Evolutionary conservation across 2,113 vertebrate species (phyloP), one percentile per base, ranked within the genome.

Genomic region (Pyrgilauda ruficollis): DNA sequence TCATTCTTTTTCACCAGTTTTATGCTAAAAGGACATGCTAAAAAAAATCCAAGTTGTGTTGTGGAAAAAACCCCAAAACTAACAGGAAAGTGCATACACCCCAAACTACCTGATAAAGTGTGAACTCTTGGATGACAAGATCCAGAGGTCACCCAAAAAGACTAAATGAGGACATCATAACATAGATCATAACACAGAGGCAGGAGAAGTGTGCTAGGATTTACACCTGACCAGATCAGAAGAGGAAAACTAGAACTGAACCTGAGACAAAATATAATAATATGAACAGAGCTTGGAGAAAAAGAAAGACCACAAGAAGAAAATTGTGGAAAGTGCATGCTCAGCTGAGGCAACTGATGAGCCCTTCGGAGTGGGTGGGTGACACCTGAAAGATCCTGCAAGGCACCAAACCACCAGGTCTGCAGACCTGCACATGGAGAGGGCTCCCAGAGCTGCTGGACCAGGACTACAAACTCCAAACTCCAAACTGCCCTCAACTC

Each of bases 61-160:
- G 22, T 7, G 31, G 10, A 53, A 59, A 59, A n/a, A 3, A 0
- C 1, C 15, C 17, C 31, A 13, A 52, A 78, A n/a, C 7, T 47
- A 59, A 5, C 13, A 66, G 21, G 17, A 88, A 67, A 41, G 4
- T 10, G 9, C 9, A 37, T 9, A 37, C 2, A 37, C 2, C 4
- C 4, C 21, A 35, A 85, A 67, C 9, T 13, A 43, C 10, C 5
- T 49, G 4, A 5, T 35, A 24, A 82, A 46, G 8, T 37, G 19
- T 52, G 28, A 74, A 11, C 12, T 62, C 37, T 58, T 17, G 6
- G 6, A 53, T 53, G 7, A 27, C 9, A 50, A 64, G 35, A 84
- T n/a, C 13, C 20, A 61, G 49, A 37, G 2, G 3, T 62, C n/a
- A 39, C 16, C 14, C n/a, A 23, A 24, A 49, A 30, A 81, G 14